Evolutionary conservation across 2,888 invertebrate genomes (phyloP), one percentile per base, ranked within the genome.

Genomic region (Parthenolecanium corni): DNA sequence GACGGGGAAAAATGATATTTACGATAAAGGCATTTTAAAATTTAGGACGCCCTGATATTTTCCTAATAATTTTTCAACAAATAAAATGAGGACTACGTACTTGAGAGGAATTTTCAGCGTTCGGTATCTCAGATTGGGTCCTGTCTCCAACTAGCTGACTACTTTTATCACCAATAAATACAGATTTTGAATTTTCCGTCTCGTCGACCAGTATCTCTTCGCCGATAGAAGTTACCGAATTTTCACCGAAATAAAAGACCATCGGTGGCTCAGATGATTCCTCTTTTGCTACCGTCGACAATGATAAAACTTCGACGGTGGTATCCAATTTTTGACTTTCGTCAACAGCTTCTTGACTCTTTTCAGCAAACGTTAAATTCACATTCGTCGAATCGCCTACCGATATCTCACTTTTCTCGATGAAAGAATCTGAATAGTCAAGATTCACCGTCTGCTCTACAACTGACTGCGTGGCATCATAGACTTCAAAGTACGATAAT

Each of bases 241-340:
- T 61, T 38, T 61, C 61, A 16, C 61, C 61, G 18, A 61, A 61
- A 51, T 61, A 61, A 20, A 61, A 61, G 11, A 61, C 61, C 61
- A 61, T 21, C n/a, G 49, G 36, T 5, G 61, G 51, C 18, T 58
- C 58, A 18, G 23, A 12, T 14, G n/a, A 9, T 21, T 49, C 49
- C 21, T 20, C 20, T 2, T 23, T 49, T 11, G 2, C 14, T 3
- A 49, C 23, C 5, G 20, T 5, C 21, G 49, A 49, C 23, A 49
- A 14, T 9, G 49, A 49, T 14, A 49, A 6, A 18, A 49, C 49
- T 21, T 49, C 49, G 2, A 49, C 51, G 11, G 49, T 49, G 3
- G 61, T 2, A n/a, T 58, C 49, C 5, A 36, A 20, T 3, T 16
- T 12, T 31, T 47, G 31, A 42, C 25, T 44, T 3, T 18, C 46